Evolutionary conservation across 2,797 vertebrate species (phyloP), one percentile per base, ranked within the genome.

Genomic region (Heterohyrax brucei): DNA sequence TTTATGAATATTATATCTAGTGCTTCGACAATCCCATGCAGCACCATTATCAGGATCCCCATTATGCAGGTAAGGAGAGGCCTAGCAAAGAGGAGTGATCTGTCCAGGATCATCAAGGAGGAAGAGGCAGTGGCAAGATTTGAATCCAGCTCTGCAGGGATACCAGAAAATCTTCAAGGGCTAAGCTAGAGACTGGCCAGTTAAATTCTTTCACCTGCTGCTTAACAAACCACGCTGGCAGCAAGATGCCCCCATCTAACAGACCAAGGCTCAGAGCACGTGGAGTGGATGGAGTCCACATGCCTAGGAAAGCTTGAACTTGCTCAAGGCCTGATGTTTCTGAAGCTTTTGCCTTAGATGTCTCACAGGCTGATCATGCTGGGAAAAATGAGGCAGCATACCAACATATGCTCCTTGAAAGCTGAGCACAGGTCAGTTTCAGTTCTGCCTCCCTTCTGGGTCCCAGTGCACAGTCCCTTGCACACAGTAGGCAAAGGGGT

Each of bases 271-370:
- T 56, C 12, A 12, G 33, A 68, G 61, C 0, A 77, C 46, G 19
- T 1, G 0, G 68, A 3, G 39, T 39, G 26, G 13, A 59, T 7
- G 12, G 84, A 70, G 33, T 24, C 8, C 44, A 4, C 0, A 0
- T 26, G 7, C 18, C 59, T 39, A 10, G 81, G 78, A 66, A 83
- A 50, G 24, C 48, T 18, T 50, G 85, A 93, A 48, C 28, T 56
- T 70, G 48, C 66, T 78, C 50, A 83, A 68, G 73, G 18, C 64
- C 62, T 82, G 26, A 26, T 24, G 19, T 22, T 84, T 53, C 62
- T 48, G 46, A 73, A n/a, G 21, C 16, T 59, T 19, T 56, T n/a
- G 46, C 46, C 64, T 59, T 86, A 28, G 64, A 68, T 1, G 2
- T 81, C 62, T 50, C 56, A 44, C 62, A 16, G 28, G 10, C 39